Evolutionary conservation across 2,113 vertebrate species (phyloP), one percentile per base, ranked within the genome.

Genomic region (Hydrolagus affinis): DNA sequence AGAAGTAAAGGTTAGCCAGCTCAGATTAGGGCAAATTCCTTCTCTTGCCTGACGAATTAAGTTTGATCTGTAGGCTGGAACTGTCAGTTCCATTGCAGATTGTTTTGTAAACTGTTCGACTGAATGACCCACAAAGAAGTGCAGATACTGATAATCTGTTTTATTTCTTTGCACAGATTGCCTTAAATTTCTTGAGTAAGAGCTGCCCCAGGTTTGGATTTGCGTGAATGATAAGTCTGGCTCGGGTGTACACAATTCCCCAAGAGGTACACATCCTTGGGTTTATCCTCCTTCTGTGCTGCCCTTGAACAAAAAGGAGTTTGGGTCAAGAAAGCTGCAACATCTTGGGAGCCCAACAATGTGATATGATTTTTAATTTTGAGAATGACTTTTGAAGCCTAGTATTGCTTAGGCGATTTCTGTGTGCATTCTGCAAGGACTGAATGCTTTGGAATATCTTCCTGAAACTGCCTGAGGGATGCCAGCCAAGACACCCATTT

Each of bases 401-500:
- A 15, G 21, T 23, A 62, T 80, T 4, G 12, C 56, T 25, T 25
- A 14, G 23, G 25, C 9, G 62, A 30, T 66, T 83, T 83, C 4
- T 17, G 44, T 28, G 60, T 11, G n/a, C 14, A 25, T 11, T 23
- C 9, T 17, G 25, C n/a, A 12, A 70, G 44, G 78, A 30, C 10
- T 60, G 62, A 11, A 70, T 85, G 62, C 57, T 32, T 75, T 87
- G n/a, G 83, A 85, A 88, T 87, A 76, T 64, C 85, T 59, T 17
- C 44, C 77, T 87, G 85, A 86, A 71, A 70, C 85, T 19, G 30
- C 78, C 70, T 23, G n/a, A 91, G 94, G 90, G 87, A 99, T 99
- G 98, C 98, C 98, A 86, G 97, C 98, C 17, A 99, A 99, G 91
- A 97, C 96, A 4, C 98, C 98, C 1, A 99, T 99, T 86, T 99